A percentile compares a stretch with the other conserved stretches of the same genome.
Evolutionary conservation across 2,113 vertebrate species (phyloP).

Genomic region (Xenopus laevis): DNA sequence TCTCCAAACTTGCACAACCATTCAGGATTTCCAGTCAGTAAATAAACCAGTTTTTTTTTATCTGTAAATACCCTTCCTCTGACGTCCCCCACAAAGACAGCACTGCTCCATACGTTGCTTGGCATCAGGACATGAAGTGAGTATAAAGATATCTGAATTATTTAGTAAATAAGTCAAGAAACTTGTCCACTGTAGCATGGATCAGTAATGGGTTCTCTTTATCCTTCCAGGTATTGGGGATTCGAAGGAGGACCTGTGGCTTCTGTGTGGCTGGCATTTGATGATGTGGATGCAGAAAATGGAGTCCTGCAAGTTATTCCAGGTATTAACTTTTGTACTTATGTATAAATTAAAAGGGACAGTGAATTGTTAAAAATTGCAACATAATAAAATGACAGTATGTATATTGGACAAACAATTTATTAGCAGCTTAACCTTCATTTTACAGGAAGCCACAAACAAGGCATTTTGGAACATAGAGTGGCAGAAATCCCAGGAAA

Average conservation of each 20-base stretch:
- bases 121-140: constrained; percentile 77
- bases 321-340: constrained; percentile 53
- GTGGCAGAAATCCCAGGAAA: constrained; percentile 57
- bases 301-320: constrained; percentile 71
- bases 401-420: too few relatives aligned
- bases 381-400: too few relatives aligned
- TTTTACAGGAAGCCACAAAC: constrained; percentile 62
- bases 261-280: constrained; percentile 72
- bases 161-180: too few relatives aligned
- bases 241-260: constrained; percentile 69
- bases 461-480: constrained; percentile 63
- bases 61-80: constrained; percentile 70
- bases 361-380: too few relatives aligned
- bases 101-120: constrained; percentile 66
- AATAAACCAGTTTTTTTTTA: too few relatives aligned
- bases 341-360: too few relatives aligned
- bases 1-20: too few relatives aligned
- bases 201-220: not conserved
- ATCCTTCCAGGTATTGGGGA: constrained; percentile 67
- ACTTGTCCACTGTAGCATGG: too few relatives aligned
- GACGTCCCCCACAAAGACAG: constrained; percentile 34
- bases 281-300: constrained; percentile 67
- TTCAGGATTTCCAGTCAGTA: too few relatives aligned
- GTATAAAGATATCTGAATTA: not conserved
- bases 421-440: not conserved